Evolutionary conservation across 2,113 vertebrate genomes (phyloP).

Genomic region (Corythornis madagascariensis): DNA sequence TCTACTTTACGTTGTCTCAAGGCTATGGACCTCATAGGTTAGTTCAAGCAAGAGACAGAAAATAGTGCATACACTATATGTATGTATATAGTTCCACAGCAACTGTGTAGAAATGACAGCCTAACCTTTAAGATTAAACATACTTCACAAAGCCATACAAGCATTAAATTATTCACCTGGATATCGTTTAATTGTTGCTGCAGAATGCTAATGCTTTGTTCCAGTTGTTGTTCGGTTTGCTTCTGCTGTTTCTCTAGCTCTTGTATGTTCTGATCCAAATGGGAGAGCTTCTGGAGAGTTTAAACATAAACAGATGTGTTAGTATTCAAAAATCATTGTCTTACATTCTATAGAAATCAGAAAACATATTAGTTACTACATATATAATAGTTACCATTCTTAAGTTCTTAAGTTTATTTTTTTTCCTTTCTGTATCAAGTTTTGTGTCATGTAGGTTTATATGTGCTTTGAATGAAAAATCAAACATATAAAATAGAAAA

Average conservation of each 20-base stretch:
- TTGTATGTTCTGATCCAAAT: conserved; percentile 33
- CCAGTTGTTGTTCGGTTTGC: conserved; percentile 52
- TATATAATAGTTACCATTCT: not conserved
- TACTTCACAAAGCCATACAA: not conserved
- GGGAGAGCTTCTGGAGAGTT: conserved; percentile 64
- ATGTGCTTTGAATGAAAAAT: not conserved
- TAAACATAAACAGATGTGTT: not conserved
- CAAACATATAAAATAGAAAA: not conserved
- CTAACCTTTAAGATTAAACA: not conserved
- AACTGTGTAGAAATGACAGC: conserved; percentile 38
- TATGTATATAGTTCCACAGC: not conserved
- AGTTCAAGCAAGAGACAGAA: conserved; percentile 54
- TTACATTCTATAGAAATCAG: not conserved
- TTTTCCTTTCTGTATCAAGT: not conserved
- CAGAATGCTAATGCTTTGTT: not conserved
- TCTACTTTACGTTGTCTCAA: conserved; percentile 35
- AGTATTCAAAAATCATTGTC: not conserved
- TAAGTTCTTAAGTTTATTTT: not conserved
- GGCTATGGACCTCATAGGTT: conserved; percentile 17
- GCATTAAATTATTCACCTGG: conserved; percentile 59
- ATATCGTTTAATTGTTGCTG: conserved; percentile 23
- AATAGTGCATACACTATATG: not conserved
- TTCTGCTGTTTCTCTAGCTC: conserved; percentile 52
- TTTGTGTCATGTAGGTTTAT: not conserved
- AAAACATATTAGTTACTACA: not conserved